Evolutionary conservation across 2,888 invertebrate genomes (phyloP), one percentile per base, ranked within the genome.

Genomic region (Rhaphigaster nebulosa): DNA sequence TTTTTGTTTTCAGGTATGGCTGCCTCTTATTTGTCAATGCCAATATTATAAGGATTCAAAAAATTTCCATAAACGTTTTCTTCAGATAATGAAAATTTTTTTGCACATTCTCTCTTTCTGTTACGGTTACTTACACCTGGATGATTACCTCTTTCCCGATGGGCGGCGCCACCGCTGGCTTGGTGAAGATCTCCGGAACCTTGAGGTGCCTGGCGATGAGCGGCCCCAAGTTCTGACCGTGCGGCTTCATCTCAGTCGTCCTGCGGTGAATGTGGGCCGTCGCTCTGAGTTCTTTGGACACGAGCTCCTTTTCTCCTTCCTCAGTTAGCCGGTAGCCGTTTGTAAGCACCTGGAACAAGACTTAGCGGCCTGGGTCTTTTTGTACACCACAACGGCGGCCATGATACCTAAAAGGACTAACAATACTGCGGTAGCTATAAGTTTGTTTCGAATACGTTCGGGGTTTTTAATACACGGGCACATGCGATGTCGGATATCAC

Each of bases 311-410:
- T 18, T 41, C 45, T 13, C 84, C 84, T n/a, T 84, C 84, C 26
- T 84, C 84, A 4, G 84, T 84, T 6, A 84, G 84, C 18, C 84
- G 26, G 45, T 84, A 84, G 26, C 84, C 84, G 84, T 84, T 50
- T 6, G 84, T 84, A 10, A 84, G 84, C 26, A 84, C 84, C 84
- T 84, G 45, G n/a, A 84, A 84, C 45, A 45, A 5, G 34, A 76
- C 34, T 38, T 34, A 20, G 15, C 38, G 1, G 20, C 6, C 2
- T 76, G 6, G 20, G 0, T 6, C 41, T 26, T 84, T 50, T 38
- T 84, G 45, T 23, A 41, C n/a, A 45, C 13, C 13, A n/a, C 41
- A 3, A 84, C 12, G 45, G 45, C 45, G 26, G 45, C 84, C 13
- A 50, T n/a, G 5, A n/a, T 84, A 45, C 41, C 84, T n/a, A 41